phyloP scores from a whole-genome alignment of 2,113 vertebrate genomes.

The Gavialis gangeticus region DNA sequence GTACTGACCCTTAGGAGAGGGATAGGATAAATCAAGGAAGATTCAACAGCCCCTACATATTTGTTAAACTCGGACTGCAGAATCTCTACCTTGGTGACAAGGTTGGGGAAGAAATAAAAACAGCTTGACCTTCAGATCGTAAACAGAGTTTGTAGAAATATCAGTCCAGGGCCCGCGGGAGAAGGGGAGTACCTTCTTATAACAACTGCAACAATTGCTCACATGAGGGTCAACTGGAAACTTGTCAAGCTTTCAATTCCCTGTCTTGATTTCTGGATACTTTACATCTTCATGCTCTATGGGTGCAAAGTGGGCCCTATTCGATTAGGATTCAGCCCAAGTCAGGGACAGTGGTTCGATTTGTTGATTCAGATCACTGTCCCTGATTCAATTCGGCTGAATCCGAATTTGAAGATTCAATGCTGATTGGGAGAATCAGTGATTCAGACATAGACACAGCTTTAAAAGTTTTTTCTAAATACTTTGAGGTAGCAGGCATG shows the following conservation, averaged over 20 bases:
- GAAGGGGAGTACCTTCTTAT: neutral
- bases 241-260: neutral
- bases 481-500: no score
- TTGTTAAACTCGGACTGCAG: neutral
- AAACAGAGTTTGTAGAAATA: neutral
- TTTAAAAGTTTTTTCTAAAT: no score
- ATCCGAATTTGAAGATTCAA: no score
- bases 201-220: constrained; percentile 4
- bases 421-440: no score
- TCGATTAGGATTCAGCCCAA: no score
- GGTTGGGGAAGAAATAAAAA: neutral
- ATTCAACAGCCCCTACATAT: neutral
- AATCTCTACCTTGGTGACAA: neutral
- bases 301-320: no score
- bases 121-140: accelerated
- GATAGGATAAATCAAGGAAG: neutral
- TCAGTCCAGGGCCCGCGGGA: neutral
- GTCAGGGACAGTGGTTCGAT: no score
- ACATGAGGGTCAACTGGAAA: neutral
- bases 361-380: no score
- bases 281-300: no score
- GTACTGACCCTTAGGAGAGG: neutral
- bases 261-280: no score
- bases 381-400: no score
- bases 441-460: no score